Evolutionary conservation across 2,113 vertebrate species (phyloP), one percentile per base, ranked within the genome.

Genomic region (Zapornia atra): DNA sequence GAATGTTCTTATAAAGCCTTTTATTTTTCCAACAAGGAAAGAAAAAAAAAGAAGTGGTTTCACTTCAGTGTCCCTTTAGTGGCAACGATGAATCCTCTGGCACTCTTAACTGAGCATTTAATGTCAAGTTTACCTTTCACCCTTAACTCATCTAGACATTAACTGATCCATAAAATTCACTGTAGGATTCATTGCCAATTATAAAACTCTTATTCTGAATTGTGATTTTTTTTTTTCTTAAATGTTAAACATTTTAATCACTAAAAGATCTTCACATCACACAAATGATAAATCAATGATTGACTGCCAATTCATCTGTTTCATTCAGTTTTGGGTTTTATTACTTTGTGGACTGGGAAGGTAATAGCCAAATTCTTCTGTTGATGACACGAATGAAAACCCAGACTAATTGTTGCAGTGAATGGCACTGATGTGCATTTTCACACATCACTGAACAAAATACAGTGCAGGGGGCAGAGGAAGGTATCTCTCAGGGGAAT

Each of bases 81-180:
- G 73, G 87, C 82, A 82, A 68, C 94, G 89, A 97, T 96, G 94
- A 96, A 97, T 97, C 96, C 96, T 95, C 76, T 90, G 90, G 82
- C 90, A 88, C 94, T 97, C 94, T 95, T 97, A 97, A 96, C 88
- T 92, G 90, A 87, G 83, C 20, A 20, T 94, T 97, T 97, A 98
- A 97, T 97, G 80, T 92, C 95, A 96, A 91, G 80, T 92, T 96
- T 98, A 94, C 87, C 90, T 97, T 96, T 94, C 82, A 88, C 81
- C 82, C 82, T 96, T 96, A 96, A 97, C 66, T 97, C 83, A 92
- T 96, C 63, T 56, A 96, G 95, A 89, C 76, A 82, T 96, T 97
- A 97, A 97, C 94, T 96, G 94, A 84, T 96, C 96, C 88, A 95
- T 96, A 97, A 98, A 92, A 96, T 64, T 91, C 83, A 60, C 80